Evolutionary conservation across 2,888 invertebrate species (phyloP), one percentile per base, ranked within the genome.

Genomic region (Operophtera brumata): DNA sequence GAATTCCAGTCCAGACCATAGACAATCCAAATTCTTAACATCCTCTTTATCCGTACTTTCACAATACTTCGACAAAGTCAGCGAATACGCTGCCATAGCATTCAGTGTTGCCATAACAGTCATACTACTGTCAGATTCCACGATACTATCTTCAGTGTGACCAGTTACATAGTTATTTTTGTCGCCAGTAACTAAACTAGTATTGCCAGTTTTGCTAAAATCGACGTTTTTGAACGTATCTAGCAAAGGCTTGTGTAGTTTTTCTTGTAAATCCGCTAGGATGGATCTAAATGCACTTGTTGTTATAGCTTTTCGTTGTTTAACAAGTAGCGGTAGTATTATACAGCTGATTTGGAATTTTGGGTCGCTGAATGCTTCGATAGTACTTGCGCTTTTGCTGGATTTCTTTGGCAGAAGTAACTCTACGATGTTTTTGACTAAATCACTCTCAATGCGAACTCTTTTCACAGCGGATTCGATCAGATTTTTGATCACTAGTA

Each of bases 331-430:
- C 1, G 90, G 89, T 20, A 90, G 53, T 26, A 87, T 76, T 0
- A 82, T 59, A 52, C 89, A 90, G 46, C 71, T 86, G 0, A 86
- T 82, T 80, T 89, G 88, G 54, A 89, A 89, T 1, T 77, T 76
- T 1, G 78, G 64, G n/a, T 87, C 79, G 25, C 69, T 78, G 48
- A 89, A 89, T 10, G 78, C 77, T 32, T 82, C 81, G 10, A 84
- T 78, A 45, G 65, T 76, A 0, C 70, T 64, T 0, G 25, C 7
- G 9, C 65, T 69, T 41, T 73, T 75, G 32, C 58, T 70, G 48
- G 70, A 71, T 50, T 78, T 78, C 54, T 78, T 78, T 6, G 68
- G 69, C 0, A 88, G 48, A 4, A 90, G 64, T 43, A 82, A 70
- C 30, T 84, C 77, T 0, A 89, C 87, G 1, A 87, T 76, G 8